These are phyloP conservation scores for Cephus cinctus DNA, from an alignment of 1,140 invertebrate genomes.

Conservation along the genomic window DNA sequence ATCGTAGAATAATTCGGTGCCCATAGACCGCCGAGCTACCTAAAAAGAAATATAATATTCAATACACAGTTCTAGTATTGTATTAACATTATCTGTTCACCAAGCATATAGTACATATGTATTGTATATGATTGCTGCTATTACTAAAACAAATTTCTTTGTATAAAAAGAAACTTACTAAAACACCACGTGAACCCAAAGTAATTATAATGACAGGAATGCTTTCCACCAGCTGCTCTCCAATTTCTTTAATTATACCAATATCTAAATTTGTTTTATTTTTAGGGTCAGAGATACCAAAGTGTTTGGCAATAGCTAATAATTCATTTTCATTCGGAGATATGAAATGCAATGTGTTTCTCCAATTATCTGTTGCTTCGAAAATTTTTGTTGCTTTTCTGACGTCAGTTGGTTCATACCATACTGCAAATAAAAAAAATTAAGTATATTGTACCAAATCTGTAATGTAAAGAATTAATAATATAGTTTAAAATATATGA, in stretches of 20 bases:
- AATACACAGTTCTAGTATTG: too few species aligned
- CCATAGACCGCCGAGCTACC: too few species aligned
- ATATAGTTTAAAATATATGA: too few species aligned
- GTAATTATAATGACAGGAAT: constrained; percentile 47
- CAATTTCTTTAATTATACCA: constrained; percentile 23
- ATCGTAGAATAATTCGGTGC: too few species aligned
- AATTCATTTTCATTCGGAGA: constrained; percentile 65
- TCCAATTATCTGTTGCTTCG: constrained; percentile 41
- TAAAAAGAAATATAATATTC: too few species aligned
- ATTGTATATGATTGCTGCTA: too few species aligned
- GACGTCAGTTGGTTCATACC: constrained; percentile 67
- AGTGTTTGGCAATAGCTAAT: constrained; percentile 37
- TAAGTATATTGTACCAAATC: constrained; percentile 2
- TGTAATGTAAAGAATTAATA: constrained; percentile 14
- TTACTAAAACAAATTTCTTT: constrained; percentile 3
- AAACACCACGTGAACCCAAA: constrained; percentile 44
- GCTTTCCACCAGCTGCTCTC: constrained; percentile 35
- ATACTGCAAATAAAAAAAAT: constrained; percentile 55
- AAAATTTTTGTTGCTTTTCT: constrained; percentile 60
- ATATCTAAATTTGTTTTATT: constrained; percentile 17
- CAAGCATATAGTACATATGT: too few species aligned
- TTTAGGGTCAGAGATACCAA: constrained; percentile 29
- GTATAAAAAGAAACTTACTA: constrained; percentile 33
- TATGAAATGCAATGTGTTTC: constrained; percentile 51
- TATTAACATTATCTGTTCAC: too few species aligned